These are phyloP conservation scores for Stichodactyla mertensii DNA, from an alignment of 64 coral and sea anemone genomes.

Conservation along the genomic window DNA sequence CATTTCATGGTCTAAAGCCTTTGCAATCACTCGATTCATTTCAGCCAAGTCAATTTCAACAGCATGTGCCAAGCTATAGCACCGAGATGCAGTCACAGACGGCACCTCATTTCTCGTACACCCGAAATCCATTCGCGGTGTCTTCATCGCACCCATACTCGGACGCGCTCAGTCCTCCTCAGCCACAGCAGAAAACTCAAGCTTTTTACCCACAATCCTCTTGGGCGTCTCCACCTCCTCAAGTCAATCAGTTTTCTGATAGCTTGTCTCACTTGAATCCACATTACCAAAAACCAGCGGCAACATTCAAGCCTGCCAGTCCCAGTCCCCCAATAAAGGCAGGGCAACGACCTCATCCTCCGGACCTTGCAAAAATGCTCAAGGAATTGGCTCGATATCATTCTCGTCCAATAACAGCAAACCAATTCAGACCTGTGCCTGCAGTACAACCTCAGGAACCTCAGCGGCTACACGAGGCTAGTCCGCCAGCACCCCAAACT, in stretches of 20 bases:
- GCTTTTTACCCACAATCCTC: background rate
- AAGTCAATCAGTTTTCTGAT: constrained; percentile 2
- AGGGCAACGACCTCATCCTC: background rate
- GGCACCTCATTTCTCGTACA: background rate
- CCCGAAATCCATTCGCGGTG: background rate
- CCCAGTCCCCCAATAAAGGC: background rate
- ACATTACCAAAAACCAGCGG: background rate
- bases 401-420: background rate
- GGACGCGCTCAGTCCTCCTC: background rate
- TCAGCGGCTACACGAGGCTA: background rate
- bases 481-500: background rate
- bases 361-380: background rate
- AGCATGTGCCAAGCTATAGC: background rate
- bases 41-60: background rate
- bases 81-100: background rate
- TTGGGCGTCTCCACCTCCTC: background rate
- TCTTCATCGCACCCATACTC: constrained; percentile 1
- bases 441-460: background rate
- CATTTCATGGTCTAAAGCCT: background rate
- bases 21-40: background rate
- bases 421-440: background rate
- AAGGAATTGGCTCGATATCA: background rate
- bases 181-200: background rate
- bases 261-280: constrained; percentile 8
- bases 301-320: background rate